A percentile compares a stretch with the other conserved stretches of the same genome.
phyloP scores from a whole-genome alignment of 1,140 invertebrate genomes.

The Ylistrum balloti region DNA sequence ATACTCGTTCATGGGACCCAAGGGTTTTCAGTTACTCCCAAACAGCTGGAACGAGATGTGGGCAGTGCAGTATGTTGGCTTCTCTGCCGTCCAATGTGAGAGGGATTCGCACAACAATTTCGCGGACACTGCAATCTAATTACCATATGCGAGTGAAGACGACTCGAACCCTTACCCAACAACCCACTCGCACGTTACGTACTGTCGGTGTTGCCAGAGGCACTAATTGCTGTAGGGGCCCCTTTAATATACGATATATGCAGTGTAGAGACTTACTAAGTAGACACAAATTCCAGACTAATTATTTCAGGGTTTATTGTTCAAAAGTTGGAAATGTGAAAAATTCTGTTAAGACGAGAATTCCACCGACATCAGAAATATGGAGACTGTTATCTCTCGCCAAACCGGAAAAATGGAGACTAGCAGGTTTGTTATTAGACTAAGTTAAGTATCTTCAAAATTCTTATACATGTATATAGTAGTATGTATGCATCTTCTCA shows the following conservation, averaged over 20 bases:
- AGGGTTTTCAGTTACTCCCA: neutral
- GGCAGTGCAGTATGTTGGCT: neutral
- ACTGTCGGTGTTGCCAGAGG: neutral
- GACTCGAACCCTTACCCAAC: neutral
- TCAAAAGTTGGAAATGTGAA: neutral
- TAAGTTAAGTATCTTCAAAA: too few species aligned
- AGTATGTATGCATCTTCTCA: too few species aligned
- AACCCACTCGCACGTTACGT: neutral
- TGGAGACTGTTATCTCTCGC: conserved; percentile 73
- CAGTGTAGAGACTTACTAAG: neutral
- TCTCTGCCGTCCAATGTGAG: neutral
- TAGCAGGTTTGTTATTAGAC: conserved; percentile 69
- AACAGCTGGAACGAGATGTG: neutral
- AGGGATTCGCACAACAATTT: neutral
- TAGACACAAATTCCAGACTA: neutral
- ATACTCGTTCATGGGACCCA: neutral
- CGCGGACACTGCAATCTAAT: neutral
- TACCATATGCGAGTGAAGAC: neutral
- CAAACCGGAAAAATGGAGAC: conserved; percentile 78
- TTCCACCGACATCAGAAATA: conserved; percentile 66
- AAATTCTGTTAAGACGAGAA: conserved; percentile 10
- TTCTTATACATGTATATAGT: too few species aligned
- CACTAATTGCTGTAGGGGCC: neutral
- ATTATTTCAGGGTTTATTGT: neutral
- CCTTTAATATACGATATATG: neutral